Evolutionary conservation across 1,140 invertebrate species (phyloP).

Genomic region (Agrypnia vestita): DNA sequence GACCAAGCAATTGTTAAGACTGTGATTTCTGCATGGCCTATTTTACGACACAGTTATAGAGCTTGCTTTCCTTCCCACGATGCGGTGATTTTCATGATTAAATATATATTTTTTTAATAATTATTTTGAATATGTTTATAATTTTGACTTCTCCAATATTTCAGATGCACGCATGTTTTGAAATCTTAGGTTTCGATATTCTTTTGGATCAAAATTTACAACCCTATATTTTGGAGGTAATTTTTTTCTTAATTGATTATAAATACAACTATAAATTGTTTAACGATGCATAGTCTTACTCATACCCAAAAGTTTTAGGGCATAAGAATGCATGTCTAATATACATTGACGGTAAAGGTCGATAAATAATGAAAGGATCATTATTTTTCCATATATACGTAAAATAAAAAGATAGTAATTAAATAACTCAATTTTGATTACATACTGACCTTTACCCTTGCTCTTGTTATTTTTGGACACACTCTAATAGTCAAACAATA

Average conservation of each 20-base stretch:
- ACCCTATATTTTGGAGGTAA: conserved; percentile 79
- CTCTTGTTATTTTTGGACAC: too few relatives aligned
- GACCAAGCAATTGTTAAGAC: conserved; percentile 95
- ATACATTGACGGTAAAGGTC: too few relatives aligned
- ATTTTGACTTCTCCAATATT: conserved; percentile 17
- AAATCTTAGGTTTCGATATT: conserved; percentile 92
- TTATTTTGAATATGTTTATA: conserved; percentile 18
- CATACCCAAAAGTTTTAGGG: too few relatives aligned
- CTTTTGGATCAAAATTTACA: conserved; percentile 89
- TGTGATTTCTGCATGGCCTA: conserved; percentile 86
- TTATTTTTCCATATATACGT: too few relatives aligned
- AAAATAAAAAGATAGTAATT: too few relatives aligned
- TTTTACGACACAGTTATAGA: conserved; percentile 90
- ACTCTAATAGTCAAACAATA: too few relatives aligned
- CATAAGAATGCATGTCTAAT: too few relatives aligned
- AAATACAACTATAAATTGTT: background rate
- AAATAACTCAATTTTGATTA: too few relatives aligned
- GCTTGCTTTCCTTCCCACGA: conserved; percentile 91
- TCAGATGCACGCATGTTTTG: conserved; percentile 87
- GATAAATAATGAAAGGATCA: too few relatives aligned
- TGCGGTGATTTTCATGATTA: conserved; percentile 67
- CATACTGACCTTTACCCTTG: too few relatives aligned
- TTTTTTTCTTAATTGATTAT: background rate
- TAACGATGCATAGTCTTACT: too few relatives aligned
- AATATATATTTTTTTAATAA: conserved; percentile 2